Conservation (phyloP, 2,797 vertebrate species). For the Masticophis lateralis region DNA sequence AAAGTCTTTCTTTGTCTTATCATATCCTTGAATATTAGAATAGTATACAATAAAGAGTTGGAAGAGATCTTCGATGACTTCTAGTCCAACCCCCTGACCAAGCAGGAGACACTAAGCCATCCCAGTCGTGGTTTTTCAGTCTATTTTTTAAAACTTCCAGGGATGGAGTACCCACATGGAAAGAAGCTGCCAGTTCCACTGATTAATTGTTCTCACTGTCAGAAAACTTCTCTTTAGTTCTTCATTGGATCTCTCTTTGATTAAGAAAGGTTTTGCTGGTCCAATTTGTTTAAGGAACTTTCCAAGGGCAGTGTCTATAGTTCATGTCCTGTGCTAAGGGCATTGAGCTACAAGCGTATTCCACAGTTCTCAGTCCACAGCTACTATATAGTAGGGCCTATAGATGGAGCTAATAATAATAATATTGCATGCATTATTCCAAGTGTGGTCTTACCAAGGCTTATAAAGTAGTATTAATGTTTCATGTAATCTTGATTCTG, state of each 20-base stretch:
- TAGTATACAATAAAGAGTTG: background rate
- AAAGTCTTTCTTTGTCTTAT: background rate
- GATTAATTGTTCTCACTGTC: background rate
- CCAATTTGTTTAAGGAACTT: background rate
- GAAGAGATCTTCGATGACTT: background rate
- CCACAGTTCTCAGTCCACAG: background rate
- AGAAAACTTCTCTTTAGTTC: background rate
- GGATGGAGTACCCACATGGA: background rate
- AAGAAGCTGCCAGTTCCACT: background rate
- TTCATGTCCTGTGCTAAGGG: background rate
- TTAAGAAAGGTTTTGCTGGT: background rate
- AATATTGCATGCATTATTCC: background rate
- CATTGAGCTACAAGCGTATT: background rate
- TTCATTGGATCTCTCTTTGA: background rate
- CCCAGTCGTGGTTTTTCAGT: background rate
- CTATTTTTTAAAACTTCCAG: background rate
- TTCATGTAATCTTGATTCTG: background rate
- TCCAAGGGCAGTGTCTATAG: background rate
- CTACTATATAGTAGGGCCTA: background rate
- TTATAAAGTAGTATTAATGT: background rate
- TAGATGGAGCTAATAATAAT: background rate
- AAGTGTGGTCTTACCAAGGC: background rate
- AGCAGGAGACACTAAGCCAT: background rate
- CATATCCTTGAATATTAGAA: background rate
- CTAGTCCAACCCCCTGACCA: background rate